Base-by-base conservation (phyloP, 1,140 invertebrate genomes). In the Diorhabda sublineata region DNA sequence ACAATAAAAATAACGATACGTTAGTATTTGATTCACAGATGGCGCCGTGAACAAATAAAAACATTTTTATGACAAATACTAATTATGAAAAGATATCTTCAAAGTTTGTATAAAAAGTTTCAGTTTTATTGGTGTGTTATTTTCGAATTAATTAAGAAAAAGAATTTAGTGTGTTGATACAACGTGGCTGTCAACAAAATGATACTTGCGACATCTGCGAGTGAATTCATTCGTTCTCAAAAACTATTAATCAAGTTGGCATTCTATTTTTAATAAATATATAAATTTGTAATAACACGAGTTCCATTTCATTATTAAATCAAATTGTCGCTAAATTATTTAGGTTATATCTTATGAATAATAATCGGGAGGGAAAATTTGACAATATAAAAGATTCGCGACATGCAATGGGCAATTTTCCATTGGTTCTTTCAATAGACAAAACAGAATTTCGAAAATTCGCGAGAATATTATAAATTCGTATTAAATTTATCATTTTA, bases 321-420 rank as follows among this genome's bases (percentile, higher is more conserved):
- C 44, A 45, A 44, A 62, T 62, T 62, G 61, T 62, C 61, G 45
- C 61, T 62, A 11, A 11, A 62, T 62, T 62, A 62, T 62, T 62
- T 62, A 44, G 43, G 61, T 62, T 62, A 44, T 44, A n/a, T 62
- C 11, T 26, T 44, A 62, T 44, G 43, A 62, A 44, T 62, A 62
- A 62, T 11, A 44, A 45, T 41, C 44, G 43, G 61, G 61, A 3
- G 61, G 61, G 44, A 45, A 44, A 7, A 62, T 62, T 43, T 62
- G 61, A 62, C 61, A 62, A 11, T 62, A 62, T 62, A 62, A 62
- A 62, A 62, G 61, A 62, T 62, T 62, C 44, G 9, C 61, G 43
- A 62, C 61, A 62, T 44, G 61, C 4, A 62, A n/a, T 62, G 61
- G 61, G 61, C 61, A 62, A 62, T 43, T 44, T 62, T 62, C 61